Conservation (phyloP, 2,797 vertebrate genomes). For the Rhinogobio ventralis region DNA sequence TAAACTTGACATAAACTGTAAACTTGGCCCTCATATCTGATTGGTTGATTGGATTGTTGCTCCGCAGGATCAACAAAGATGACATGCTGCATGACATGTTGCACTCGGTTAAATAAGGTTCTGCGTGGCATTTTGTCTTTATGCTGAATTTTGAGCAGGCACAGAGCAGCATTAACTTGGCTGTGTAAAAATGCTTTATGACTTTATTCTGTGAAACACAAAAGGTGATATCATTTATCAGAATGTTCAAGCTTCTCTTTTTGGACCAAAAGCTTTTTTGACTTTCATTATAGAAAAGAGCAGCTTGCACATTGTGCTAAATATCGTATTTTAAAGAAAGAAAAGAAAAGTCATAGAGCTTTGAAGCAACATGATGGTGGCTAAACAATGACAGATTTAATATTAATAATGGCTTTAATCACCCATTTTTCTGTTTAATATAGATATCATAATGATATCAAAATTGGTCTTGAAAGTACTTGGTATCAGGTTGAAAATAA, state of each 20-base stretch:
- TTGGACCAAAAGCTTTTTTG: not conserved
- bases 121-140: not conserved
- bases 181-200: not conserved
- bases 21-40: not conserved
- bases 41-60: not conserved
- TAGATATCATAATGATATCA: not conserved
- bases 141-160: not conserved
- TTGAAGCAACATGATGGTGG: not conserved
- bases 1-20: not conserved
- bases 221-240: not conserved
- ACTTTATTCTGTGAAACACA: not conserved
- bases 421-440: not conserved
- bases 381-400: not conserved
- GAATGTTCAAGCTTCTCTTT: not conserved
- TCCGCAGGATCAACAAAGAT: not conserved
- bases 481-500: not conserved
- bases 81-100: too few relatives aligned
- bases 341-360: not conserved
- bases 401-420: not conserved
- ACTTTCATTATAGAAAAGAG: not conserved
- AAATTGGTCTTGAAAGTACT: not conserved
- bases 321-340: not conserved
- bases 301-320: conserved; percentile 1
- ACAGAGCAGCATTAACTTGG: not conserved
- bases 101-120: too few relatives aligned